phyloP scores from a whole-genome alignment of 2,113 vertebrate species.

The Eira barbara region DNA sequence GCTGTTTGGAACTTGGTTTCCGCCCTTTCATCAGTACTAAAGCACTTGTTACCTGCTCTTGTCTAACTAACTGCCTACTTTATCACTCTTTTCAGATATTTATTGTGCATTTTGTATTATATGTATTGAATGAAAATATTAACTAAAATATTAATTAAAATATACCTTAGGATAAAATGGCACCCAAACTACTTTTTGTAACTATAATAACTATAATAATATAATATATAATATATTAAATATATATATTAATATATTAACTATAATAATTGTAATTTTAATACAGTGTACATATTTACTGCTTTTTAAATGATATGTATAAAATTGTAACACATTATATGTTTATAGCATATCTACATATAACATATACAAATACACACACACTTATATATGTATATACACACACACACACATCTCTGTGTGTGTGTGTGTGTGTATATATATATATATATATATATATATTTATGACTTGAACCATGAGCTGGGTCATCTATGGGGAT shows the following conservation, averaged over 20 bases:
- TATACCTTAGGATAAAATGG: not conserved
- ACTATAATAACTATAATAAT: not conserved
- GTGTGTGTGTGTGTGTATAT: too few species aligned
- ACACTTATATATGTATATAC: too few species aligned
- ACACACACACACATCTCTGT: too few species aligned
- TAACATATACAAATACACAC: too few species aligned
- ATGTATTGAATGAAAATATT: not conserved
- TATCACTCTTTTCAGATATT: not conserved
- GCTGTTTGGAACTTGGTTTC: not conserved
- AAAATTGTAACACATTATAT: not conserved
- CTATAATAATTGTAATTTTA: not conserved
- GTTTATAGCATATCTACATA: not conserved
- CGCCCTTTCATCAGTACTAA: not conserved
- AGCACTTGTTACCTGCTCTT: not conserved
- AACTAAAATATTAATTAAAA: not conserved
- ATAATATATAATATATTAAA: too few species aligned
- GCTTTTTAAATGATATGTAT: not conserved
- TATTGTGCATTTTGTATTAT: not conserved
- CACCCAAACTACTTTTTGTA: not conserved
- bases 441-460: not conserved
- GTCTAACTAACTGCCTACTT: not conserved
- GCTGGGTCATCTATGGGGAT: not conserved
- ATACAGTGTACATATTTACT: not conserved
- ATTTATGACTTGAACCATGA: not conserved
- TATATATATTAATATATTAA: not conserved